Evolutionary conservation across 2,113 vertebrate species (phyloP), one percentile per base, ranked within the genome.

Genomic region (Camelus dromedarius): DNA sequence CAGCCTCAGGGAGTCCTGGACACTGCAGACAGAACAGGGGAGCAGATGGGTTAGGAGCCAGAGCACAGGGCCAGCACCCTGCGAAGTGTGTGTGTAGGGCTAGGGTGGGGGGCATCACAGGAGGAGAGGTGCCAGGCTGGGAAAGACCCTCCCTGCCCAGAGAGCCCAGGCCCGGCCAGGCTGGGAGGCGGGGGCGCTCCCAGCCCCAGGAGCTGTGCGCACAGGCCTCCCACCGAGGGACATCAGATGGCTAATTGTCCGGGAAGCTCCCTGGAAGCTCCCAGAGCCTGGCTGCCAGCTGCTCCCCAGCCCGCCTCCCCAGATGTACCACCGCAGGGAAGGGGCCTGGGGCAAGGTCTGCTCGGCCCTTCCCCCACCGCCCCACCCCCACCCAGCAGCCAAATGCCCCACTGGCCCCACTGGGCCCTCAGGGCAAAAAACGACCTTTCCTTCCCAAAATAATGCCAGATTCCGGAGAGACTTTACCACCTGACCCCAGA

Each of bases 211-310:
- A 42, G 52, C 12, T 13, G 38, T 15, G 26, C 4, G 58, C 48
- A 4, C n/a, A 13, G 10, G 30, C 54, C 38, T 28, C 73, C 66
- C 0, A 0, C 24, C 1, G 18, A 13, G 26, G 81, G 84, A 75
- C 85, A 90, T 79, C 81, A 82, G 96, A 15, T 92, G 93, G 96
- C 89, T 85, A 35, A 85, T 42, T 28, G 81, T 56, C 76, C 9
- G 4, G 76, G 52, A 84, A 6, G 30, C 52, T 69, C 58, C 58
- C 30, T 28, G 66, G 97, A 97, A 10, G 48, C 64, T 46, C 75
- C 69, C 10, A 2, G 79, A 82, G 48, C 52, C 69, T 11, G 35
- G 75, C 81, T 35, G 88, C 87, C 95, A 96, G 93, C 94, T 97
- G 97, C 80, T 75, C 75, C 64, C 81, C 46, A 30, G 67, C 66